Conservation (phyloP, 1,140 invertebrate genomes). For the Linepithema humile region DNA sequence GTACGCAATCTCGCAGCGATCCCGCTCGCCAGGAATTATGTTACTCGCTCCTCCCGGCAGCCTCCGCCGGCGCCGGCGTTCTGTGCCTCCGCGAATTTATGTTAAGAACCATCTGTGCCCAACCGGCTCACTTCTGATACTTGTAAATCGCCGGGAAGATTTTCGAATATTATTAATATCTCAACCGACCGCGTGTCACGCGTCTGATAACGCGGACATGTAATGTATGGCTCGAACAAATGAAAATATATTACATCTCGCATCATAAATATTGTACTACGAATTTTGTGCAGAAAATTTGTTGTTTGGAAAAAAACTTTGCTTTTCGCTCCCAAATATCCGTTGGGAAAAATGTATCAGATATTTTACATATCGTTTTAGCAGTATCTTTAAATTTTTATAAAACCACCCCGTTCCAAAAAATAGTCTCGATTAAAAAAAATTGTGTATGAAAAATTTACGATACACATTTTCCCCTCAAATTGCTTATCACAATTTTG, state of each 20-base stretch:
- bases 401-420: too few relatives aligned
- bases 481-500: slow-evolving; percentile 12
- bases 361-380: too few relatives aligned
- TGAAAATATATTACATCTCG: too few relatives aligned
- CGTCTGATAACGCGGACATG: too few relatives aligned
- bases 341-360: too few relatives aligned
- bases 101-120: slow-evolving; percentile 62
- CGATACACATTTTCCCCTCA: not conserved
- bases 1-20: slow-evolving; percentile 1
- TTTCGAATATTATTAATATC: slow-evolving; percentile 14
- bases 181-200: not conserved
- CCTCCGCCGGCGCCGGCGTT: not conserved
- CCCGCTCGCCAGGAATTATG: slow-evolving; percentile 41
- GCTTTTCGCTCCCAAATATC: too few relatives aligned
- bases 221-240: not conserved
- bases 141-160: not conserved
- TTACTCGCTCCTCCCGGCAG: not conserved
- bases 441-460: not conserved
- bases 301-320: too few relatives aligned
- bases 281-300: too few relatives aligned
- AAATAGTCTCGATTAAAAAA: not conserved
- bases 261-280: too few relatives aligned
- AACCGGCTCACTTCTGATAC: slow-evolving; percentile 41
- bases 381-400: too few relatives aligned
- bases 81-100: slow-evolving; percentile 57